A percentile compares a stretch with the other conserved stretches of the same genome.
phyloP scores from a whole-genome alignment of 2,797 vertebrate genomes.

The Menidia menidia region DNA sequence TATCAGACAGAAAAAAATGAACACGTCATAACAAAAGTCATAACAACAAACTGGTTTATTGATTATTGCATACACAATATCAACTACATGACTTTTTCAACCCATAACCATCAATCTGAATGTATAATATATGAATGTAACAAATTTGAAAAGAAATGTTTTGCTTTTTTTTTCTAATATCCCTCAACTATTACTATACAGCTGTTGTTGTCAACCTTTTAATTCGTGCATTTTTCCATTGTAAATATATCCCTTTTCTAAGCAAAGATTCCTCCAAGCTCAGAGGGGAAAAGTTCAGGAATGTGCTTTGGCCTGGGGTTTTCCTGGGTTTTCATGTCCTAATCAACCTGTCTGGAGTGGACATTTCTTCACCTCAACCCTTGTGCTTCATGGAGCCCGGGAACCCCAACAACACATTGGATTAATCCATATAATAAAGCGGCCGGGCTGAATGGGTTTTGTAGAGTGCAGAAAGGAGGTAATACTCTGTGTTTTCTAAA shows the following conservation, averaged over 20 bases:
- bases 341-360: constrained; percentile 73
- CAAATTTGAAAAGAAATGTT: too few relatives aligned
- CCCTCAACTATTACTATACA: too few relatives aligned
- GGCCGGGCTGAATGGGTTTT: constrained; percentile 81
- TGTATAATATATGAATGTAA: too few relatives aligned
- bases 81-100: too few relatives aligned
- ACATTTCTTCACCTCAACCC: constrained; percentile 69
- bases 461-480: constrained; percentile 78
- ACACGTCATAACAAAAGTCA: too few relatives aligned
- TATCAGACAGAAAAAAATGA: too few relatives aligned
- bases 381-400: constrained; percentile 67
- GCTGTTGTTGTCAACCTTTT: too few relatives aligned
- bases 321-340: constrained; percentile 74
- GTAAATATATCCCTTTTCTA: not conserved
- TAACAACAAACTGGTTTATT: too few relatives aligned
- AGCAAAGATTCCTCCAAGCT: constrained; percentile 6
- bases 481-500: constrained; percentile 85
- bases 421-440: constrained; percentile 85
- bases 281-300: constrained; percentile 16
- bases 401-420: constrained; percentile 73
- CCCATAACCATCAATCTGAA: too few relatives aligned
- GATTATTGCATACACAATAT: too few relatives aligned
- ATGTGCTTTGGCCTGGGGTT: constrained; percentile 44
- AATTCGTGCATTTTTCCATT: not conserved
- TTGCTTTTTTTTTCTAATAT: not conserved